Percentiles rank a stretch among this genome's conserved stretches.
Evolutionary conservation across 2,797 vertebrate species (phyloP).

Genomic region (Macrochelys suwanniensis): DNA sequence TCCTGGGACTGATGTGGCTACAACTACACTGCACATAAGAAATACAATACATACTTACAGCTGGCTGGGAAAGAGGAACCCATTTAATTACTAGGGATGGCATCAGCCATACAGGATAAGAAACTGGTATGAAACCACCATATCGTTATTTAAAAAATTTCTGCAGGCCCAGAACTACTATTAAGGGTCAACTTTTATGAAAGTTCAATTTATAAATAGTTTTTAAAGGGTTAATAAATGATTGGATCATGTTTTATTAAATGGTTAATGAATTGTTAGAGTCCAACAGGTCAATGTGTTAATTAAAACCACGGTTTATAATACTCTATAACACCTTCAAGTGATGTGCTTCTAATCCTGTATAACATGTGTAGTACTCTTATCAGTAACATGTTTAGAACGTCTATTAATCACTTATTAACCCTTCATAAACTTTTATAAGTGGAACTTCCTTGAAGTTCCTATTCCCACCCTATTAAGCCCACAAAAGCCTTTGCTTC

Average conservation of each 20-base stretch:
- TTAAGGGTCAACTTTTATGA: neutral
- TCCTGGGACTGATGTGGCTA: neutral
- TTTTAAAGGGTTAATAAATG: neutral
- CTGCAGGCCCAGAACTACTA: neutral
- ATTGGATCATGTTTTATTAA: neutral
- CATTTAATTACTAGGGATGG: neutral
- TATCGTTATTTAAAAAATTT: neutral
- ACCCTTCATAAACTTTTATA: neutral
- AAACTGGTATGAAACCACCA: neutral
- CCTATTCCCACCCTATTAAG: neutral
- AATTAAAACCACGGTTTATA: neutral
- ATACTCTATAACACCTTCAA: neutral
- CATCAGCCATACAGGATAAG: neutral
- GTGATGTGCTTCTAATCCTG: neutral
- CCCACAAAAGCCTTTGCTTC: neutral
- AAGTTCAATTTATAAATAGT: neutral
- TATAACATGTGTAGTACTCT: neutral
- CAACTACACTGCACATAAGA: neutral
- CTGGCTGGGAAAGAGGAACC: neutral
- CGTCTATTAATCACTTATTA: neutral
- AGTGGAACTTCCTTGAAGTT: neutral
- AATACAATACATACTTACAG: neutral
- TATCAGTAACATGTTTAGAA: neutral
- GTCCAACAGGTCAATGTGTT: neutral
- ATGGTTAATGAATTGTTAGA: neutral